Conservation (phyloP, 2,888 invertebrate species). For the Drosophila lacicola region DNA sequence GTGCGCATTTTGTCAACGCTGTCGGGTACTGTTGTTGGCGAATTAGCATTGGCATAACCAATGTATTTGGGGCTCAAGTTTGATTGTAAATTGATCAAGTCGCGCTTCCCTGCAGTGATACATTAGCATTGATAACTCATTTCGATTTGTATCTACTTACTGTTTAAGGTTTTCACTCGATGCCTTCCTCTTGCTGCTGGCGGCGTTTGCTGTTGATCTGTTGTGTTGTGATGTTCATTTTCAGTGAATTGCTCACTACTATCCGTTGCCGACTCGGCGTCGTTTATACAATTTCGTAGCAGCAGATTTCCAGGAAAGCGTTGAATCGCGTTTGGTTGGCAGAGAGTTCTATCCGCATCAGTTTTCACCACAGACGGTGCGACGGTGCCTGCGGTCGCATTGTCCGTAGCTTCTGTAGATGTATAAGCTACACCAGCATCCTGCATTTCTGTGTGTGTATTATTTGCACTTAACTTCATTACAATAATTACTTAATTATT, state of each 20-base stretch:
- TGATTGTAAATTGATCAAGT: conserved; percentile 80
- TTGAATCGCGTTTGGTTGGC: conserved; percentile 16
- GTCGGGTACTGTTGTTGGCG: conserved; percentile 45
- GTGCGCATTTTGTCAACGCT: conserved; percentile 63
- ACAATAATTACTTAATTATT: conserved; percentile 32
- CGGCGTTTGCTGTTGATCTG: conserved; percentile 11
- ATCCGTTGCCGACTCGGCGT: conserved; percentile 37
- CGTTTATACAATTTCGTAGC: conserved; percentile 9
- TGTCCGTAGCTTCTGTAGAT: not conserved
- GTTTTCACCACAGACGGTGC: not conserved
- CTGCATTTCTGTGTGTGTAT: conserved; percentile 29
- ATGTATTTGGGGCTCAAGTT: conserved; percentile 83
- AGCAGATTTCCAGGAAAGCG: conserved; percentile 19
- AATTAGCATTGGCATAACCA: conserved; percentile 71
- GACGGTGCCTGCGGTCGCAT: conserved; percentile 34
- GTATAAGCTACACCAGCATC: conserved; percentile 7
- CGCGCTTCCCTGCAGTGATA: conserved; percentile 65
- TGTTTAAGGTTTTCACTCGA: not conserved
- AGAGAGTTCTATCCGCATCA: conserved; percentile 1
- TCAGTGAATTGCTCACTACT: conserved; percentile 39
- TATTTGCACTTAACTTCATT: conserved; percentile 56
- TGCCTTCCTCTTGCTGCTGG: conserved; percentile 13
- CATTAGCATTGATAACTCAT: conserved; percentile 8
- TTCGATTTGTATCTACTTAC: conserved; percentile 37
- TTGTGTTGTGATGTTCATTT: conserved; percentile 26